phyloP scores from a whole-genome alignment of 2,797 vertebrate genomes.

The Mormyrops boulengeri region DNA sequence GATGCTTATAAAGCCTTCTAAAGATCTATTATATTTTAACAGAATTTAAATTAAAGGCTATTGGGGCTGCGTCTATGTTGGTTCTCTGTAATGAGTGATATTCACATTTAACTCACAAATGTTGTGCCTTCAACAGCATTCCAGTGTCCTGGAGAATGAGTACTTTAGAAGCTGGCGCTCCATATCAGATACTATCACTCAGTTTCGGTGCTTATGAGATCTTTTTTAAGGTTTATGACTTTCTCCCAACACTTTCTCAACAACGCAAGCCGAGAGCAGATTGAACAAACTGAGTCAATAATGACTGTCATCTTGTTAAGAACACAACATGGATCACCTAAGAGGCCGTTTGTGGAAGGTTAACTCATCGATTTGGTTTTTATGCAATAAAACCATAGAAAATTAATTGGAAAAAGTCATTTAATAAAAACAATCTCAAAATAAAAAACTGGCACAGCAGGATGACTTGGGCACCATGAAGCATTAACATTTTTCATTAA shows the following conservation, averaged over 20 bases:
- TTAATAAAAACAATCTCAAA: neutral
- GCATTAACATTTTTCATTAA: constrained; percentile 10
- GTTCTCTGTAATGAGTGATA: neutral
- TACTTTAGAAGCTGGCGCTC: neutral
- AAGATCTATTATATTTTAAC: neutral
- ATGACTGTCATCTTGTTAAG: neutral
- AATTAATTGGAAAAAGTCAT: neutral
- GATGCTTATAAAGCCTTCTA: neutral
- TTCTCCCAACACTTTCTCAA: neutral
- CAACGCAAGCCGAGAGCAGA: neutral
- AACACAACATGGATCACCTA: neutral
- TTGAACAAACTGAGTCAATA: neutral
- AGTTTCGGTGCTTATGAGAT: neutral
- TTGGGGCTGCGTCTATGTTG: neutral
- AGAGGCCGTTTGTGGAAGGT: neutral
- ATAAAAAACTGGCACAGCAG: neutral
- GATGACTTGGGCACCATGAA: neutral
- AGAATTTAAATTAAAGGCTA: neutral
- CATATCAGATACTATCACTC: neutral
- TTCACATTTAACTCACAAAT: neutral
- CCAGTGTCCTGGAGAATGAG: neutral
- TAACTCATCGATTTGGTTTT: neutral
- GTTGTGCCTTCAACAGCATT: neutral
- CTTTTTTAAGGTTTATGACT: neutral
- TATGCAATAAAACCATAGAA: neutral